Conservation (phyloP, 2,797 vertebrate species). For the Limnodromus scolopaceus region DNA sequence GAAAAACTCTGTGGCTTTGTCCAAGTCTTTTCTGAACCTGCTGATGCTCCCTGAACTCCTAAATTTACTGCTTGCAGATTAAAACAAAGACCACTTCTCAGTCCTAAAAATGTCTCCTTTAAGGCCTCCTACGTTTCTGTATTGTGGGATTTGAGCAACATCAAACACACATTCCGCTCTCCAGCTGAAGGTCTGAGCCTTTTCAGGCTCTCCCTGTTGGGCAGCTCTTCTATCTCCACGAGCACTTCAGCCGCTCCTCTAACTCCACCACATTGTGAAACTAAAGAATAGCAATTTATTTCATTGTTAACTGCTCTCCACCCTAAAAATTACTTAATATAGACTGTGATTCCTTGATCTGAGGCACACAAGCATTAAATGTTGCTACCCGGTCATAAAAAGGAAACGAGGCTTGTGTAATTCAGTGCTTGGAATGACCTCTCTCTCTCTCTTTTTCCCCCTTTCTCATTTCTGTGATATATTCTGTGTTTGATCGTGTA, state of each 20-base stretch:
- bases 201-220: background rate
- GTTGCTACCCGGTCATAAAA: background rate
- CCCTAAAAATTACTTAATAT: background rate
- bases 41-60: background rate
- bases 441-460: rapidly evolving
- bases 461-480: too few species aligned
- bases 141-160: background rate
- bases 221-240: background rate
- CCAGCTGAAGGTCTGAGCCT: background rate
- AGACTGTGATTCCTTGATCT: background rate
- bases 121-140: background rate
- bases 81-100: background rate
- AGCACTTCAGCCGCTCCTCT: background rate
- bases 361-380: background rate
- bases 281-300: background rate
- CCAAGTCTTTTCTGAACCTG: background rate
- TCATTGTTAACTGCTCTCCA: background rate
- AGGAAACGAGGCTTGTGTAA: background rate
- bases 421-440: background rate
- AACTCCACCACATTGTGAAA: background rate
- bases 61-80: background rate
- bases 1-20: background rate
- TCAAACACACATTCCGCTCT: background rate
- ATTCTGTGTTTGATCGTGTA: background rate
- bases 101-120: background rate